Evolutionary conservation across 2,797 vertebrate genomes (phyloP).

Genomic region (Picus viridis): DNA sequence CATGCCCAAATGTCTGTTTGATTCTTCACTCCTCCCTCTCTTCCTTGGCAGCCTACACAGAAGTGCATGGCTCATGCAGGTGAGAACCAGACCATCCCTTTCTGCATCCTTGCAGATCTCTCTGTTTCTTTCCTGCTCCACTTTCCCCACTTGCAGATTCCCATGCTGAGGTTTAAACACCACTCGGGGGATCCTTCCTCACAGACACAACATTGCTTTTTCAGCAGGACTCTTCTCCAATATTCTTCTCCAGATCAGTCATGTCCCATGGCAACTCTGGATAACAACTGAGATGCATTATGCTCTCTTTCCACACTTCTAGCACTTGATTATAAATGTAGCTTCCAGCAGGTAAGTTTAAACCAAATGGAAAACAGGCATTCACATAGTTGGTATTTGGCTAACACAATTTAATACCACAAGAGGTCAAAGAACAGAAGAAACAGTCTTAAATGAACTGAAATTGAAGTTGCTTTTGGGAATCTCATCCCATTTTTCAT

Average conservation of each 20-base stretch:
- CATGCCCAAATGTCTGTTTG: background rate
- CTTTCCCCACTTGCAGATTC: background rate
- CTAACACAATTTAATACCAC: background rate
- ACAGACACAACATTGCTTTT: background rate
- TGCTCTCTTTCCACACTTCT: background rate
- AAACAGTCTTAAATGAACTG: constrained; percentile 4
- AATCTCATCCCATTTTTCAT: background rate
- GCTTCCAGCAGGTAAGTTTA: constrained; percentile 58
- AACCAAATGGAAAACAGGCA: background rate
- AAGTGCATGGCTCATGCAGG: background rate
- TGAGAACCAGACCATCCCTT: background rate
- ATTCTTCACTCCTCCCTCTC: background rate
- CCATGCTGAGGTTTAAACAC: background rate
- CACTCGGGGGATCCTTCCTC: background rate
- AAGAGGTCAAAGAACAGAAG: background rate
- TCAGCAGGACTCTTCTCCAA: background rate
- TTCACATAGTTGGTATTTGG: constrained; percentile 27
- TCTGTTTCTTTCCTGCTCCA: background rate
- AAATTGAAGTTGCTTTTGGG: background rate
- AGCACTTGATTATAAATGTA: background rate
- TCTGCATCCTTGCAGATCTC: background rate
- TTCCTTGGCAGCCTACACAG: background rate
- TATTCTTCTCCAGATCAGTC: background rate
- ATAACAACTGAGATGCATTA: background rate
- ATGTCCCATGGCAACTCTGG: background rate